Base-by-base conservation (phyloP, 2,888 invertebrate species). In the Sympetrum striolatum region DNA sequence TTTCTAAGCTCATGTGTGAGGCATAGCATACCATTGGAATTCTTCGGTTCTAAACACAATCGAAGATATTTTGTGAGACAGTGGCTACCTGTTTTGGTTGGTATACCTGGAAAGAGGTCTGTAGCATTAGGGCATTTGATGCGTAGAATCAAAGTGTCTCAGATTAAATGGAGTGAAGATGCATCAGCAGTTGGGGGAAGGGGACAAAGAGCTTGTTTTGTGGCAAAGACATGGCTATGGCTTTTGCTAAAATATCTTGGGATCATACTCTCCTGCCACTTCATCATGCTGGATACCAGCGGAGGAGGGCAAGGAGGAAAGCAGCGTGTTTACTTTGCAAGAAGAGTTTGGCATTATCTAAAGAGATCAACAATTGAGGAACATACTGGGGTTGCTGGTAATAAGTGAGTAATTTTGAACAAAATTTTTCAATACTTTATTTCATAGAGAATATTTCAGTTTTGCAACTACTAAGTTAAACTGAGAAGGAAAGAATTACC, bases 161-260 rank as follows among this genome's bases (percentile, higher is more conserved):
- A 60, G n/a, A 15, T 86, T 12, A 35, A 31, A 37, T 86, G 86
- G 86, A 22, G 58, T 37, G 22, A n/a, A n/a, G 60, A 86, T n/a
- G 60, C 6, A 22, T 58, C 60, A 22, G 12, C 37, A 0, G 35
- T 18, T n/a, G 60, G 86, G 22, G 86, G 86, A 4, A 60, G 86
- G n/a, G 86, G 86, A 0, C 35, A 37, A n/a, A 37, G n/a, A 37
- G 37, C 86, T 18, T n/a, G 37, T 37, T 35, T 86, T 22, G 58
- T 86, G 2, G 31, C 60, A 0, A 86, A 86, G 37, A 37, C 60
- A n/a, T 86, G 86, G 86, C 37, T 86, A n/a, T 86, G 86, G 86
- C 37, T 86, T 39, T 37, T 86, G 8, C 35, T 18, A 0, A n/a
- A 86, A 60, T 86, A 86, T 39, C n/a, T 86, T 5, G 37, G 58